Evolutionary conservation across 2,797 vertebrate genomes (phyloP).

Genomic region (Peromyscus attwateri): DNA sequence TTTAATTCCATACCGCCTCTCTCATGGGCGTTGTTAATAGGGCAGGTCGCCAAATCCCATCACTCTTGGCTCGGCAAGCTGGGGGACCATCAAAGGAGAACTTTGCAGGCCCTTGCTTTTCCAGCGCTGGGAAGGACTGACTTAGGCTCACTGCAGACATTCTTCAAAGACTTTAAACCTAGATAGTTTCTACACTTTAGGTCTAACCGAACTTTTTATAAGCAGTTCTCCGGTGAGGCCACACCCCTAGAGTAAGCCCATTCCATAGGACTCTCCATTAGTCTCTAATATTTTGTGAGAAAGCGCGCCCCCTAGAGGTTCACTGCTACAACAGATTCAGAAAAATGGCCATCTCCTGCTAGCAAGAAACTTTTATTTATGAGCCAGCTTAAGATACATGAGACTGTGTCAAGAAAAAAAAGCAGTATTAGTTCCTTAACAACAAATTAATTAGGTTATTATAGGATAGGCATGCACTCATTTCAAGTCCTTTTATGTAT

Average conservation of each 20-base stretch:
- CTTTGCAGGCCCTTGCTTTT: not conserved
- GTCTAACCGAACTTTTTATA: not conserved
- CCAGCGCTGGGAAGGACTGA: not conserved
- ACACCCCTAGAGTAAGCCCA: conserved; percentile 3
- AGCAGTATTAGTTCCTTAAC: not conserved
- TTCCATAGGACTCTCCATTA: fast-evolving
- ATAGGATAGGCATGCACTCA: conserved; percentile 8
- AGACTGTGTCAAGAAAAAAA: not conserved
- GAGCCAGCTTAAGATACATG: not conserved
- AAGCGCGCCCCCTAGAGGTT: conserved; percentile 75
- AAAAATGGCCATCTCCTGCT: not conserved
- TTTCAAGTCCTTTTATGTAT: not conserved
- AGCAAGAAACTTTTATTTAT: not conserved
- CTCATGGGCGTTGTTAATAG: not conserved
- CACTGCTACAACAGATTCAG: not conserved
- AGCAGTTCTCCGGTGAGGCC: not conserved
- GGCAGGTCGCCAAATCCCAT: not conserved
- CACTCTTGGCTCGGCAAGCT: not conserved
- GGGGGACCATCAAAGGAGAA: not conserved
- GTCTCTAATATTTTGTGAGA: conserved; percentile 59
- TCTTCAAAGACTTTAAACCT: not conserved
- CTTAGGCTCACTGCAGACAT: not conserved
- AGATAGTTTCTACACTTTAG: not conserved
- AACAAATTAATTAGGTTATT: not conserved
- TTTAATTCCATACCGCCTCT: not conserved